Evolutionary conservation across 2,113 vertebrate genomes (phyloP).

Genomic region (Grantiella picta): DNA sequence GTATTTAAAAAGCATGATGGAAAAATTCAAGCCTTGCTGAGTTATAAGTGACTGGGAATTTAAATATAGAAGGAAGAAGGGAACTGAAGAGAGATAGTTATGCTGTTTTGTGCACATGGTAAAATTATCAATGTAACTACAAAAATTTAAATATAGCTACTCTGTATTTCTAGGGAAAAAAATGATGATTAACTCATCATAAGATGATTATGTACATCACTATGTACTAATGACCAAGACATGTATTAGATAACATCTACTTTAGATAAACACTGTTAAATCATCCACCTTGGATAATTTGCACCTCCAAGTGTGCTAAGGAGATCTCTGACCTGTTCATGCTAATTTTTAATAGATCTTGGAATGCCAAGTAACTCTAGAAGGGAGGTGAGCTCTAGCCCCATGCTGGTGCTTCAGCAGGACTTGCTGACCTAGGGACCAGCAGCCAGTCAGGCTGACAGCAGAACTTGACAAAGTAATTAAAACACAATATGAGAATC

Average conservation of each 20-base stretch:
- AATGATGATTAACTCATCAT: background rate
- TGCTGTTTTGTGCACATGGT: background rate
- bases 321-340: slow-evolving; percentile 30
- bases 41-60: background rate
- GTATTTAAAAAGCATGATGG: background rate
- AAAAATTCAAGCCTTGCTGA: background rate
- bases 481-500: background rate
- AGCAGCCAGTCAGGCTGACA: background rate
- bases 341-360: slow-evolving; percentile 62
- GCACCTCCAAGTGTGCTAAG: background rate
- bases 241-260: slow-evolving; percentile 45
- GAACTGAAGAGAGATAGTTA: background rate
- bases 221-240: background rate
- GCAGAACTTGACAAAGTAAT: background rate
- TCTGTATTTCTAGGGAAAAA: background rate
- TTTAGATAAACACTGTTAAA: slow-evolving; percentile 37
- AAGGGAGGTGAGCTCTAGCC: background rate
- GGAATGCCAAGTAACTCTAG: slow-evolving; percentile 61
- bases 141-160: background rate
- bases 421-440: background rate
- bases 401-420: background rate
- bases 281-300: slow-evolving; percentile 16
- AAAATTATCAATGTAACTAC: background rate
- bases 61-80: background rate
- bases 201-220: background rate